These are phyloP conservation scores for Gobiocypris rarus DNA, from an alignment of 2,113 vertebrate genomes.

Conservation along the genomic window DNA sequence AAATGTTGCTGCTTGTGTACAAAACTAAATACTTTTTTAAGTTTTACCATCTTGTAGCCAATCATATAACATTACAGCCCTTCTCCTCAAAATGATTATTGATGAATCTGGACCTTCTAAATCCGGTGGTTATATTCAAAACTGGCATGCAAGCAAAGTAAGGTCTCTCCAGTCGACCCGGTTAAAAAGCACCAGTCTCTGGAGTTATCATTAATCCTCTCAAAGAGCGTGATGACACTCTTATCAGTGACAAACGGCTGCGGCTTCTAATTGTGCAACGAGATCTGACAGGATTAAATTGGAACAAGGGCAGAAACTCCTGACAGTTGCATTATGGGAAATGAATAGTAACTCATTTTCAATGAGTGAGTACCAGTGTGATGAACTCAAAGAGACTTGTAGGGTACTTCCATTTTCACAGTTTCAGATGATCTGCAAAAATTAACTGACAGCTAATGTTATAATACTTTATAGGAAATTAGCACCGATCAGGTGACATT, in stretches of 20 bases:
- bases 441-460: background rate
- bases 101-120: slow-evolving; percentile 38
- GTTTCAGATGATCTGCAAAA: slow-evolving; percentile 25
- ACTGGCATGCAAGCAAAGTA: slow-evolving; percentile 5
- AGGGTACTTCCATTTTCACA: background rate
- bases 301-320: slow-evolving; percentile 52
- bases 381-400: slow-evolving; percentile 31
- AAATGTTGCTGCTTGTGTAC: background rate
- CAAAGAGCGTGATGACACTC: slow-evolving; percentile 68
- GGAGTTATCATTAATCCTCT: slow-evolving; percentile 69
- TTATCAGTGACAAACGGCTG: slow-evolving; percentile 72
- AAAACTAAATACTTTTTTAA: background rate
- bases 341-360: slow-evolving; percentile 35
- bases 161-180: slow-evolving; percentile 44
- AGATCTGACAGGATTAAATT: slow-evolving; percentile 72
- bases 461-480: background rate
- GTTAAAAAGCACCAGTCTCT: slow-evolving; percentile 52
- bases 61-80: background rate
- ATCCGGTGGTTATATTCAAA: slow-evolving; percentile 15
- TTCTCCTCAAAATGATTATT: slow-evolving; percentile 36
- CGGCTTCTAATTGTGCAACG: slow-evolving; percentile 70
- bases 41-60: background rate
- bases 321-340: slow-evolving; percentile 54
- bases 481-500: background rate
- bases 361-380: background rate